Conservation (phyloP, 2,888 invertebrate genomes). For the Belgica antarctica region DNA sequence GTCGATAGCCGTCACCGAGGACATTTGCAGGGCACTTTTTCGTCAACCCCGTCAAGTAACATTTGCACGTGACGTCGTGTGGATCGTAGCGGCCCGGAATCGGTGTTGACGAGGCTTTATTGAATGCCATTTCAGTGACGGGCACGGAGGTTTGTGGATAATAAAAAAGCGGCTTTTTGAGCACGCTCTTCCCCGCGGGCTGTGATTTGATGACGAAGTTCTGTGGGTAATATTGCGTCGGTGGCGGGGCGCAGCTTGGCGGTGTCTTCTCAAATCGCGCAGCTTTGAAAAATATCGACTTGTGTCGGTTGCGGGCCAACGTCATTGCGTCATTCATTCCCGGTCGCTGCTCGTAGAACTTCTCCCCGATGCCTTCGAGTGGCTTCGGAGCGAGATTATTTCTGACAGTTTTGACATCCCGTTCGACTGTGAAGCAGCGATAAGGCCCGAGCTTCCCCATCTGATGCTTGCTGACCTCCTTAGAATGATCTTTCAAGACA, state of each 20-base stretch:
- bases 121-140: slow-evolving; percentile 6
- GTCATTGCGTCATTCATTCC: not conserved
- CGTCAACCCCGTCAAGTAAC: not conserved
- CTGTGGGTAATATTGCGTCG: slow-evolving; percentile 18
- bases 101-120: not conserved
- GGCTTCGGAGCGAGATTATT: slow-evolving; percentile 10
- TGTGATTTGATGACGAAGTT: not conserved
- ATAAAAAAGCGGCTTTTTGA: slow-evolving; percentile 15
- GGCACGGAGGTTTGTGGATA: slow-evolving; percentile 40
- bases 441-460: slow-evolving; percentile 27
- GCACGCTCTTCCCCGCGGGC: too few relatives aligned
- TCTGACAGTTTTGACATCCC: slow-evolving; percentile 30
- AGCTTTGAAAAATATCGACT: slow-evolving; percentile 16
- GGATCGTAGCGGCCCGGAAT: slow-evolving; percentile 31
- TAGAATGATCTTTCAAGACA: not conserved
- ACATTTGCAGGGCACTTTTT: not conserved
- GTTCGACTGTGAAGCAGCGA: slow-evolving; percentile 34
- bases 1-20: not conserved
- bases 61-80: not conserved
- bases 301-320: not conserved
- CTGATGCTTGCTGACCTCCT: not conserved
- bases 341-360: slow-evolving; percentile 28
- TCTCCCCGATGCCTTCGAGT: not conserved
- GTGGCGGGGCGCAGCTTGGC: not conserved
- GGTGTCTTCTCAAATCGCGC: not conserved